Conservation (phyloP, 2,888 invertebrate genomes). For the Boloria euphrosyne region DNA sequence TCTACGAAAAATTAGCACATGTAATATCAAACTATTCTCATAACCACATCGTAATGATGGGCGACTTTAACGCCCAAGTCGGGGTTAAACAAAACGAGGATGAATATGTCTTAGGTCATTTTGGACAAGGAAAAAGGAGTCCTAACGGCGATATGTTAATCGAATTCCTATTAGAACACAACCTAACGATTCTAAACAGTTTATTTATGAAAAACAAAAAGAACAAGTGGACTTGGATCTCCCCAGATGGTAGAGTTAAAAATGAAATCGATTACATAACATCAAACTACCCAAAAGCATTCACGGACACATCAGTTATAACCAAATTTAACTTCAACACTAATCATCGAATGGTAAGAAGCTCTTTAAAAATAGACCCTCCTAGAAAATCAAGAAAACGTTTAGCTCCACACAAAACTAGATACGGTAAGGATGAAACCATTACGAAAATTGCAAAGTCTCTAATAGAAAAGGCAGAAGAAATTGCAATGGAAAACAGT, state of each 20-base stretch:
- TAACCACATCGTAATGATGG: conserved; percentile 24
- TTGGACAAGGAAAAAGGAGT: conserved; percentile 32
- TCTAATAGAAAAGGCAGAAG: no score
- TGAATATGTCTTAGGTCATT: conserved; percentile 27
- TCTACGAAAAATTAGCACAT: neutral
- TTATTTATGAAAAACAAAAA: conserved; percentile 34
- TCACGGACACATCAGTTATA: no score
- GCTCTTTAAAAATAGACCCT: no score
- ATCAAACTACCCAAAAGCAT: no score
- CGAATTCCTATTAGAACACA: conserved; percentile 20
- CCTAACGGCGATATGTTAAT: conserved; percentile 26
- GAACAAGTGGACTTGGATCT: conserved; percentile 41
- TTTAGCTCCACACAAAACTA: no score
- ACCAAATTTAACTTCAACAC: no score
- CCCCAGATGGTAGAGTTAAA: conserved; percentile 37
- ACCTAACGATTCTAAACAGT: conserved; percentile 33
- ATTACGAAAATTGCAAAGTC: no score
- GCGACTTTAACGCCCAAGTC: conserved; percentile 33
- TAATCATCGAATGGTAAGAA: no score
- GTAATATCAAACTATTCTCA: neutral
- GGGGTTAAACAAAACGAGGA: conserved; percentile 15
- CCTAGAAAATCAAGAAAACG: no score
- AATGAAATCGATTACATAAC: conserved; percentile 37
- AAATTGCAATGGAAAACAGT: no score
- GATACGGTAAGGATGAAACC: no score